Percentiles rank a stretch among this genome's conserved stretches.
phyloP scores from a whole-genome alignment of 2,888 invertebrate genomes.

The Parnassius orleans region DNA sequence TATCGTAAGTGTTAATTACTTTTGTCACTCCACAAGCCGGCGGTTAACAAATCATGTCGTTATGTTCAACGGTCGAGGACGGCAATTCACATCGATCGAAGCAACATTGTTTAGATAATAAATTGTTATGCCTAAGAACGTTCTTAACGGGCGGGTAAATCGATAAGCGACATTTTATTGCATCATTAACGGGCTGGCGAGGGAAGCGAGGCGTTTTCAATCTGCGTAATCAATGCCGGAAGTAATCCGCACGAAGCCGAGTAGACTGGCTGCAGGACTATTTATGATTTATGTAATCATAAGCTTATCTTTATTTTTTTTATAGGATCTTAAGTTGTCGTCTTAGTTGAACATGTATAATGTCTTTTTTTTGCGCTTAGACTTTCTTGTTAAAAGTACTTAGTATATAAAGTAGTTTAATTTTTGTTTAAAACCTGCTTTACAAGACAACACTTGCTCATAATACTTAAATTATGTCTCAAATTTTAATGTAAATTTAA shows the following conservation, averaged over 20 bases:
- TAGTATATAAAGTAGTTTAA: no score
- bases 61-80: slow-evolving; percentile 62
- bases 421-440: no score
- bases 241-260: slow-evolving; percentile 51
- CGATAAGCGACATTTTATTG: slow-evolving; percentile 77
- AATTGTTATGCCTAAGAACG: slow-evolving; percentile 71
- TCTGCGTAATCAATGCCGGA: slow-evolving; percentile 72
- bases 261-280: slow-evolving; percentile 26
- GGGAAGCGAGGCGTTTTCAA: slow-evolving; percentile 71
- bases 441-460: no score
- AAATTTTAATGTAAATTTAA: no score
- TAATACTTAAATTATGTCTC: no score
- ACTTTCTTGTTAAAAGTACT: no score
- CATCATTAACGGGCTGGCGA: slow-evolving; percentile 71
- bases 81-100: slow-evolving; percentile 62
- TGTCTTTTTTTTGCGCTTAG: no score
- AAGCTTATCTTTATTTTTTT: no score
- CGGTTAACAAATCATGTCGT: slow-evolving; percentile 70
- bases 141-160: slow-evolving; percentile 72
- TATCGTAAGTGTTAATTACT: slow-evolving; percentile 78
- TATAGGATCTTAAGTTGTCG: no score
- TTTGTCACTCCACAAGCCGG: slow-evolving; percentile 70
- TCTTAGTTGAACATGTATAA: no score
- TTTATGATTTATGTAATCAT: slow-evolving; percentile 8
- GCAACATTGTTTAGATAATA: slow-evolving; percentile 74